Evolutionary conservation across 2,797 vertebrate genomes (phyloP).

Genomic region (Sylvilagus floridanus): DNA sequence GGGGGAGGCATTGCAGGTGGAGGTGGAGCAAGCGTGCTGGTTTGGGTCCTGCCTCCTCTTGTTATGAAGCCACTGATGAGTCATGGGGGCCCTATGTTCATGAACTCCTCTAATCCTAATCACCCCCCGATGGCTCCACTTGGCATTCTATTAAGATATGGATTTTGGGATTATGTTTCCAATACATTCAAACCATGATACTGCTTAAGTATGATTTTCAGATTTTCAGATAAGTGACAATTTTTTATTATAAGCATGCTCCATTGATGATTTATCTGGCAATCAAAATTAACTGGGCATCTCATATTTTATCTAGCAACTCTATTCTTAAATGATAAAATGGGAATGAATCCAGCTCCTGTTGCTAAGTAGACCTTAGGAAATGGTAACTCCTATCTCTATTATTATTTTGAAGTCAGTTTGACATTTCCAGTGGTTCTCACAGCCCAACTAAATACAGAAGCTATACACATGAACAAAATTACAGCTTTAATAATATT

Average conservation of each 20-base stretch:
- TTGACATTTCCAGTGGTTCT: background rate
- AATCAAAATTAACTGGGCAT: conserved; percentile 2
- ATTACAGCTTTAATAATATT: background rate
- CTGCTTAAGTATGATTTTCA: background rate
- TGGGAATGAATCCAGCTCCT: background rate
- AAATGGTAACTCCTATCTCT: background rate
- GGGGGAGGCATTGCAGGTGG: background rate
- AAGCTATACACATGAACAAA: background rate
- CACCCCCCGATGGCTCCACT: background rate
- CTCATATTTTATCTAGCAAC: background rate
- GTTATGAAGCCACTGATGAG: background rate
- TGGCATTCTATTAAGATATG: background rate
- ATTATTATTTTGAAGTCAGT: background rate
- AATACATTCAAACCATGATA: background rate
- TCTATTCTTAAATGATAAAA: background rate
- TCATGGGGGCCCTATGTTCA: too few relatives aligned
- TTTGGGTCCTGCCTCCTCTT: background rate
- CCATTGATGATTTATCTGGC: background rate
- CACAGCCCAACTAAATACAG: background rate
- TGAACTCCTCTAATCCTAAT: background rate
- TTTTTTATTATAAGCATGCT: conserved; percentile 24
- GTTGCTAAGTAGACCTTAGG: background rate
- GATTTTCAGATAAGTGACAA: conserved; percentile 26
- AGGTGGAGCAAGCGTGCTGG: background rate
- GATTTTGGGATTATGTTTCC: background rate